Evolutionary conservation across 2,888 invertebrate species (phyloP).

Genomic region (Papilio gigon): DNA sequence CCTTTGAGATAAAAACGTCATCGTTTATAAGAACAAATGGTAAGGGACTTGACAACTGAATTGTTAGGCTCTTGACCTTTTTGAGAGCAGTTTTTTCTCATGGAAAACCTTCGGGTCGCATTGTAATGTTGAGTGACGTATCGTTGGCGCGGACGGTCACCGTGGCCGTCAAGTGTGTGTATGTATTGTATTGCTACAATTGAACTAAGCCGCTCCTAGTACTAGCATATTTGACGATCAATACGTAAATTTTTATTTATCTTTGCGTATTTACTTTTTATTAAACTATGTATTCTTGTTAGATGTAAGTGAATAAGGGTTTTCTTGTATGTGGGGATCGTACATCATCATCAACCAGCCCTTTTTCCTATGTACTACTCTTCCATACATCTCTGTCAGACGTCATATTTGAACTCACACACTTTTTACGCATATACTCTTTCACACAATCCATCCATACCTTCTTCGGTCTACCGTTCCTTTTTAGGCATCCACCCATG

Average conservation of each 20-base stretch:
- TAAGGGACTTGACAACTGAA: constrained; percentile 39
- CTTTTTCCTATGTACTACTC: too few species aligned
- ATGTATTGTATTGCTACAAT: constrained; percentile 37
- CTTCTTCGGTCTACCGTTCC: too few species aligned
- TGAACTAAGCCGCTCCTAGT: constrained; percentile 29
- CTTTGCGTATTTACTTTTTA: neutral
- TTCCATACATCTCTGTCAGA: too few species aligned
- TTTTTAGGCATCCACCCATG: too few species aligned
- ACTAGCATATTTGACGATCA: constrained; percentile 18
- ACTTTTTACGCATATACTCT: too few species aligned
- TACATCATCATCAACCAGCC: too few species aligned
- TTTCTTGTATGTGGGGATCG: too few species aligned
- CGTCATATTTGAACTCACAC: too few species aligned
- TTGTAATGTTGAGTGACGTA: constrained; percentile 64
- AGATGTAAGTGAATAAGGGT: neutral
- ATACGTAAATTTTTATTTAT: neutral
- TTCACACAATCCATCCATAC: too few species aligned
- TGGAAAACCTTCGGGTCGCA: constrained; percentile 52
- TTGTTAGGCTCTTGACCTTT: constrained; percentile 48
- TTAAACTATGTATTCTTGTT: neutral
- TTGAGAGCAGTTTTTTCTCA: constrained; percentile 52
- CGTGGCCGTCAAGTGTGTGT: constrained; percentile 50
- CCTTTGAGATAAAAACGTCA: constrained; percentile 25
- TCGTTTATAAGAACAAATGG: constrained; percentile 38
- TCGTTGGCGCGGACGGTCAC: constrained; percentile 52